These are phyloP conservation scores for Rhizoglyphus robini DNA, from an alignment of 1,140 invertebrate genomes.

Conservation along the genomic window DNA sequence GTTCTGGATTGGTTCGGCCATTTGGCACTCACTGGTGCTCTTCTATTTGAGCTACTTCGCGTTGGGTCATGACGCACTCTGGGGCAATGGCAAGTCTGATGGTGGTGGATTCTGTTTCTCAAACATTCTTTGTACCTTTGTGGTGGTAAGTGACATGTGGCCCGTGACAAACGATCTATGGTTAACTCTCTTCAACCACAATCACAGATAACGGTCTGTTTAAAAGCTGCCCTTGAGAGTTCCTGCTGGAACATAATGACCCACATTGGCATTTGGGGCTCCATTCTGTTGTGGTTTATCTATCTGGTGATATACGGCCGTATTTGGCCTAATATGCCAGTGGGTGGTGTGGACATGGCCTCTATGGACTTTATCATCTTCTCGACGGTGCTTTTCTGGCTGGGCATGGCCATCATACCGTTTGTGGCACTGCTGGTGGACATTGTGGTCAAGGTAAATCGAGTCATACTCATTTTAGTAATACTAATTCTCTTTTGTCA, in stretches of 20 bases:
- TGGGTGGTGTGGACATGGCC: conserved; percentile 84
- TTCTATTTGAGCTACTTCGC: conserved; percentile 81
- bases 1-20: conserved; percentile 86
- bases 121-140: conserved; percentile 95
- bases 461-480: no score
- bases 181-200: no score
- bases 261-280: conserved; percentile 90
- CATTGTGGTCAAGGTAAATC: conserved; percentile 68
- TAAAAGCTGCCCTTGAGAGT: conserved; percentile 91
- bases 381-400: conserved; percentile 79
- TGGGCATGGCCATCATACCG: conserved; percentile 78
- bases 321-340: conserved; percentile 66
- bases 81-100: conserved; percentile 60
- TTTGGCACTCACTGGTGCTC: conserved; percentile 82
- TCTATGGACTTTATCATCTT: conserved; percentile 80
- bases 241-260: conserved; percentile 96
- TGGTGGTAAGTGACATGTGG: no score
- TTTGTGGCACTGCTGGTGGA: conserved; percentile 70
- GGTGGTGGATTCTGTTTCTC: conserved; percentile 78
- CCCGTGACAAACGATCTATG: no score
- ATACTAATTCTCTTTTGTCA: no score
- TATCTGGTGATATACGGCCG: conserved; percentile 84
- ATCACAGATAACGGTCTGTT: conserved; percentile 92
- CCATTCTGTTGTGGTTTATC: conserved; percentile 80
- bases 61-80: conserved; percentile 61